Percentiles rank a stretch among this genome's conserved stretches.
phyloP scores from a whole-genome alignment of 2,888 invertebrate species.

The Pimpla rufipes region DNA sequence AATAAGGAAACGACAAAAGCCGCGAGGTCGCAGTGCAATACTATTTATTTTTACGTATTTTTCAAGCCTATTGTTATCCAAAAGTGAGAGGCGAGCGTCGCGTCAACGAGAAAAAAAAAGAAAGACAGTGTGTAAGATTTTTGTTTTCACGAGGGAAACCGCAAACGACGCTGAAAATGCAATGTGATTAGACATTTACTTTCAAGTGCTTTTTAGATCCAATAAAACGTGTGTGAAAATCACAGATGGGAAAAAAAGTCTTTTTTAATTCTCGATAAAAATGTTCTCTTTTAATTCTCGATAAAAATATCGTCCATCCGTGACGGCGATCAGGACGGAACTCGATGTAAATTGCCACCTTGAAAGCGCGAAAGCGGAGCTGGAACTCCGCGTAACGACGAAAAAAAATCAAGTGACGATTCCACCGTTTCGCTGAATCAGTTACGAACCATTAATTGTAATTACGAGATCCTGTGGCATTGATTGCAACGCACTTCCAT shows the following conservation, averaged over 20 bases:
- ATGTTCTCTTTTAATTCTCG: not conserved
- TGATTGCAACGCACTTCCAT: not conserved
- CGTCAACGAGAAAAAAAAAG: not conserved
- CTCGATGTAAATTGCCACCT: not conserved
- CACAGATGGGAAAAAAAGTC: too few species aligned
- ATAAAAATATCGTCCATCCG: not conserved
- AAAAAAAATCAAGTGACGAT: not conserved
- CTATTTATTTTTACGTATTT: conserved; percentile 43
- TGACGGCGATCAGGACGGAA: not conserved
- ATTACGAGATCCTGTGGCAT: not conserved
- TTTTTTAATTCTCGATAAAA: not conserved
- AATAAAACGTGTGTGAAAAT: too few species aligned
- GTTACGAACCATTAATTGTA: not conserved
- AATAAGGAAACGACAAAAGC: not conserved
- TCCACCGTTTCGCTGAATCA: not conserved
- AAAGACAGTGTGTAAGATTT: not conserved
- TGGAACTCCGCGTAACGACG: conserved; percentile 20
- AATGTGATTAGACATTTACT: too few species aligned
- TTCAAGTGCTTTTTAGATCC: too few species aligned
- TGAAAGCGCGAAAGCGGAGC: conserved; percentile 17
- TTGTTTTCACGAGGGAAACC: too few species aligned
- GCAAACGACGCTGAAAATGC: too few species aligned
- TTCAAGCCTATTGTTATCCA: conserved; percentile 25
- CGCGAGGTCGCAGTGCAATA: conserved; percentile 40
- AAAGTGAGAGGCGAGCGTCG: too few species aligned